A percentile compares a stretch with the other conserved stretches of the same genome.
These are phyloP conservation scores for Stichodactyla helianthus DNA, from an alignment of 64 coral and sea anemone species.

Conservation along the genomic window DNA sequence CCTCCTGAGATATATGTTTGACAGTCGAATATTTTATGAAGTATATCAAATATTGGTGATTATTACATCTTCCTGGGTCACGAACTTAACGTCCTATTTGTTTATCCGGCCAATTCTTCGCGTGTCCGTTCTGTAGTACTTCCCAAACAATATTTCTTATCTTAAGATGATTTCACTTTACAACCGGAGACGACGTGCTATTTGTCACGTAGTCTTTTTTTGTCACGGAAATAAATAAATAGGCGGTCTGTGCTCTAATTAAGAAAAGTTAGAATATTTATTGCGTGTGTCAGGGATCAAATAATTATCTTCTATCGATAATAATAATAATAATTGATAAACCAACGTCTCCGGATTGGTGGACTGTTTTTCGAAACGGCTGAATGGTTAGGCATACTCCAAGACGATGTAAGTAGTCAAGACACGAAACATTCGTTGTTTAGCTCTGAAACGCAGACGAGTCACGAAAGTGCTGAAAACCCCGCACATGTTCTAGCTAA, in stretches of 20 bases:
- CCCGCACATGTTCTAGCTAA: background rate
- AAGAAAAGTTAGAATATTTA: background rate
- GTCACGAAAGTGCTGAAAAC: background rate
- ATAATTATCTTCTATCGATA: background rate
- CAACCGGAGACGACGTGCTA: background rate
- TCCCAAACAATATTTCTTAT: background rate
- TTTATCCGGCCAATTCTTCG: background rate
- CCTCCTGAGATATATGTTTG: background rate
- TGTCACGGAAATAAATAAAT: constrained; percentile 5
- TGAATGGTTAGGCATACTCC: background rate
- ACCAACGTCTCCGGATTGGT: background rate
- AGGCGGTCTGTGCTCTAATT: background rate
- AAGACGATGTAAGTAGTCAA: background rate
- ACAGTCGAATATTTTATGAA: background rate
- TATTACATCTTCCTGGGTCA: background rate
- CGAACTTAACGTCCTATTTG: background rate
- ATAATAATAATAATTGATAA: background rate
- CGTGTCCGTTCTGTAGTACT: background rate
- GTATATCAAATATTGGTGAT: background rate
- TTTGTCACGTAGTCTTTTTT: background rate
- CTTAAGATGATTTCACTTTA: constrained; percentile 8
- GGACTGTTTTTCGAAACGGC: background rate
- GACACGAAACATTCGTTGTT: background rate
- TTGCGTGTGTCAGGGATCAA: background rate
- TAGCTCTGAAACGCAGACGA: background rate